Evolutionary conservation across 2,797 vertebrate genomes (phyloP), one percentile per base, ranked within the genome.

Genomic region (Sphenodon punctatus): DNA sequence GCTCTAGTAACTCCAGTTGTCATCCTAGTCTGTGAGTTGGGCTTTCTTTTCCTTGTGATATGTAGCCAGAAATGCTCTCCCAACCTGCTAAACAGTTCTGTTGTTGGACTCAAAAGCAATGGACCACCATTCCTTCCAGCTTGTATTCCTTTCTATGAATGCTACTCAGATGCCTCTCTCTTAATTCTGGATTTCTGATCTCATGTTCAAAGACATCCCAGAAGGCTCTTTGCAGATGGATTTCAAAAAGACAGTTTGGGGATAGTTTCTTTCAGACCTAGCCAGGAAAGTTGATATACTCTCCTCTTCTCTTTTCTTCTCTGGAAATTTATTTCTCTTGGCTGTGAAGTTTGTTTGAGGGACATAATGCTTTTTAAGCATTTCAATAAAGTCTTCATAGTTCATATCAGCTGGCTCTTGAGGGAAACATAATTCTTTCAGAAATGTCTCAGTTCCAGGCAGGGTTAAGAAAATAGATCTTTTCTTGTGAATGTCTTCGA

Each of bases 351-450:
- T 86, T 86, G 63, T 92, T 92, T 92, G 91, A 82, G 82, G 73
- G 88, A 78, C 75, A 90, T 58, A 85, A 82, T 88, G 87, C 84
- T 90, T 93, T 93, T 93, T 91, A 93, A 91, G 82, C 53, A 81
- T 71, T 66, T 77, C 87, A 80, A 89, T 93, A 91, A 91, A 92
- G 73, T 87, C 88, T 92, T 90, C 88, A 89, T 85, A 85, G 75
- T 87, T 88, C 75, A 75, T 91, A 90, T 84, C 79, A 86, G 85
- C 76, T 71, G 70, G 84, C 72, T 91, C 90, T 90, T 87, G 71
- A 90, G 91, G 87, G 87, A 91, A 78, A 71, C 89, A 94, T 92
- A 87, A 88, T 80, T 92, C 89, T 92, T 93, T 61, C 74, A 89
- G 79, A 84, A 64, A 88, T 86, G 67, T 81, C 23, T 71, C 68